Base-by-base conservation (phyloP, 2,797 vertebrate genomes). In the Esox lucius region DNA sequence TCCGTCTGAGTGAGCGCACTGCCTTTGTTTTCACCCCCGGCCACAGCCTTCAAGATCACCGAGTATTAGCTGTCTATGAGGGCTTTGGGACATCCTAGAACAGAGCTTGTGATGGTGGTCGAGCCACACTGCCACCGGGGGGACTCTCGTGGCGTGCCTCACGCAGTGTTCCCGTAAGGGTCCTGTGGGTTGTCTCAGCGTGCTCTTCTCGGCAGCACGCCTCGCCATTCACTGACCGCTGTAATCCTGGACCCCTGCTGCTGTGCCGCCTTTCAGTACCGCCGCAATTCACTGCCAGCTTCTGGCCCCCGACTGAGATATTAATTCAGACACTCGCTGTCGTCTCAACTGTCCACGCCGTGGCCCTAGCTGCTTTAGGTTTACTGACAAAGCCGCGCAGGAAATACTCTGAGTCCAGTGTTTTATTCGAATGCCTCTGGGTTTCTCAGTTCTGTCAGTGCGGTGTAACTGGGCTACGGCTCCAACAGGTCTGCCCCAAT, bases 191-290 rank as follows among this genome's bases (percentile, higher is more conserved):
- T 59, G 35, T 42, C 33, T 46, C 33, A 17, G 66, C 22, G 81
- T 89, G 80, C 86, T 78, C 83, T 85, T 86, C 87, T 87, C 83
- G 80, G 17, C 84, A 67, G 79, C 76, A 16, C 65, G 85, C 69
- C 13, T 79, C 87, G 83, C 86, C 79, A 79, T 88, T 90, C 89
- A 87, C 81, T 83, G 85, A 77, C 84, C 82, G 79, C 81, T 78
- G 79, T 90, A 91, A 90, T 88, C 88, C 87, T 79, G 53, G 26
- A 70, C 70, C 85, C 88, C 89, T 82, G 86, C 90, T 87, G 88
- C 79, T 80, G 66, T 72, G 77, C 83, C 84, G 83, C 89, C 83
- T 88, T 89, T 89, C 85, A 89, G 87, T 53, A 77, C 77, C 83
- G 86, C 84, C 72, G 53, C 91, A 92, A 91, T 92, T 90, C 85